Evolutionary conservation across 2,113 vertebrate genomes (phyloP), one percentile per base, ranked within the genome.

Genomic region (Aptenodytes patagonicus): DNA sequence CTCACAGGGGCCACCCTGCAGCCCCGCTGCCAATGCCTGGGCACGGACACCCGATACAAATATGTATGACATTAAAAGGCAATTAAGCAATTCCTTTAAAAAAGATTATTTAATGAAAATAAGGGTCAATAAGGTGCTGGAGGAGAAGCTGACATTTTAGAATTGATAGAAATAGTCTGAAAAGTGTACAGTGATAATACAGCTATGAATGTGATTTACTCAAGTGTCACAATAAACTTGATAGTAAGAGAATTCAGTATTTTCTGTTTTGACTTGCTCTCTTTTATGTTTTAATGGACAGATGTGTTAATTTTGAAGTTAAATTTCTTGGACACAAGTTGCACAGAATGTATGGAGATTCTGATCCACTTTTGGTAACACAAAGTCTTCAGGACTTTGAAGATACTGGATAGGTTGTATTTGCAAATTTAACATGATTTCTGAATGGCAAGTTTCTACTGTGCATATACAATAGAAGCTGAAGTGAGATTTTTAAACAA

Each of bases 21-120:
- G 40, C 19, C 24, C 22, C 4, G 1, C 38, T 13, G 20, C 17
- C 47, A 16, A 5, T 1, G 1, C n/a, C 58, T n/a, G 44, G 17
- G 14, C 10, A 19, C 4, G 1, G 17, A 6, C 29, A 26, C 12
- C 11, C 1, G 0, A 5, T 32, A 25, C 7, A 31, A 11, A 2
- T 25, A n/a, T 20, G 9, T 28, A 49, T 38, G 36, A 9, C 19
- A 34, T 12, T 28, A 25, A 62, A 51, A 87, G 44, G 17, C 81
- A 81, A 90, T 10, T 1, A 69, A 61, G 3, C 2, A 71, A 51
- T 72, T 76, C 7, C 15, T 76, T 81, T 5, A 19, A 78, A 86
- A 77, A 28, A 24, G 7, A 60, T 24, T 19, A 22, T 29, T 20
- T 52, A 42, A 89, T 14, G 17, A 49, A 87, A 84, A 47, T 32